Evolutionary conservation across 2,113 vertebrate genomes (phyloP).

Genomic region (Thamnophis sirtalis): DNA sequence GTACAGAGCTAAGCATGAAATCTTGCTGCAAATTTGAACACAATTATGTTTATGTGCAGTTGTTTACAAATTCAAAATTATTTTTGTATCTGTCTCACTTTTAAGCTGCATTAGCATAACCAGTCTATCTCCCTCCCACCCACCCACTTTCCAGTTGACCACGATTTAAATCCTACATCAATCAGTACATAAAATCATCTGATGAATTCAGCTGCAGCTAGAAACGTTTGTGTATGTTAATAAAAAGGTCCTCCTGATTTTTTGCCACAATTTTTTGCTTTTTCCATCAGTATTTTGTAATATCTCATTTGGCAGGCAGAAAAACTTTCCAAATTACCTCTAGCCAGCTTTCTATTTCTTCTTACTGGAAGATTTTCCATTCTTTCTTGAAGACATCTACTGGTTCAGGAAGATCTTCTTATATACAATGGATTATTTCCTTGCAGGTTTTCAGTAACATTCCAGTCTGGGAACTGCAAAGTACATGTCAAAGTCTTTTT

Average conservation of each 20-base stretch:
- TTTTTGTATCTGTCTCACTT: not conserved
- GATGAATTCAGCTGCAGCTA: not conserved
- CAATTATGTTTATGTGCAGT: not conserved
- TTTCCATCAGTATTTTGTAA: not conserved
- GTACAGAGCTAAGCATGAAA: not conserved
- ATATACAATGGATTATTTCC: not conserved
- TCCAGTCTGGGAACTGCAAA: not conserved
- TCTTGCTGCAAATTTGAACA: not conserved
- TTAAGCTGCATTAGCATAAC: not conserved
- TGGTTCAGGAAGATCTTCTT: not conserved
- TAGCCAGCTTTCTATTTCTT: not conserved
- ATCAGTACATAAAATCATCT: not conserved
- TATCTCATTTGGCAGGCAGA: not conserved
- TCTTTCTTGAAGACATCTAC: not conserved
- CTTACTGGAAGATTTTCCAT: not conserved
- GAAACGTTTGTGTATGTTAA: not conserved
- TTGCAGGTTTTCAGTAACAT: not conserved
- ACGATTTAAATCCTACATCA: not conserved
- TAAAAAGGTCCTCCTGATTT: not conserved
- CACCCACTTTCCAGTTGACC: not conserved
- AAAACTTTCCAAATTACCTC: not conserved
- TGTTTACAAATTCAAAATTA: not conserved
- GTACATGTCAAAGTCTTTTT: not conserved
- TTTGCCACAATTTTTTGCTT: not conserved
- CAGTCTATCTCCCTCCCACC: rapidly evolving